phyloP scores from a whole-genome alignment of 2,888 invertebrate species.

The Caenorhabditis sp. region DNA sequence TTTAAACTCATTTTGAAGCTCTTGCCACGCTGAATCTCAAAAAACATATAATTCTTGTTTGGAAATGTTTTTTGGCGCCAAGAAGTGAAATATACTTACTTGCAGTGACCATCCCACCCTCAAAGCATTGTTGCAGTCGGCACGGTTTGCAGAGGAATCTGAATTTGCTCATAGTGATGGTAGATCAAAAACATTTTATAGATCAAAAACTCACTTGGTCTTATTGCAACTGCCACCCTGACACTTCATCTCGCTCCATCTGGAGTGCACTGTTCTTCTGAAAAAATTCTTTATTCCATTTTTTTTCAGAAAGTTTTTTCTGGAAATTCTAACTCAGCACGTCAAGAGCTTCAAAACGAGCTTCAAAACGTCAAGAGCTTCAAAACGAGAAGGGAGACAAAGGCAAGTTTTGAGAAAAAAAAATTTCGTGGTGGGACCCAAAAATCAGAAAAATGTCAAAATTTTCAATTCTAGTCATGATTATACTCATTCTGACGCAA shows the following conservation, averaged over 20 bases:
- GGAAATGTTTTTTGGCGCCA: neutral
- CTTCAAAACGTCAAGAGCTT: neutral
- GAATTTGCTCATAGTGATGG: no score
- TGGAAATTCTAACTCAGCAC: neutral
- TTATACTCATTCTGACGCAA: no score
- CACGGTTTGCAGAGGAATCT: conserved; percentile 63
- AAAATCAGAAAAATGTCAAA: no score
- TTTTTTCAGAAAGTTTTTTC: neutral
- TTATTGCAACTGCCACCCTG: conserved; percentile 36
- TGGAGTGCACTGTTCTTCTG: conserved; percentile 42
- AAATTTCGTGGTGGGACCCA: no score
- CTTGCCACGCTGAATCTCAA: neutral
- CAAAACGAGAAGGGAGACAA: no score
- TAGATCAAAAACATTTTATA: no score
- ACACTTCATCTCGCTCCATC: conserved; percentile 47
- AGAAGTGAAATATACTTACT: conserved; percentile 50
- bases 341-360: conserved; percentile 3
- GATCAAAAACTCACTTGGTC: conserved; percentile 1
- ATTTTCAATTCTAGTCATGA: no score
- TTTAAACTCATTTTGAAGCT: neutral
- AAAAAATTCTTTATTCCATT: neutral
- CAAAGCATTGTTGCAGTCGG: conserved; percentile 55
- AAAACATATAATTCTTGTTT: no score
- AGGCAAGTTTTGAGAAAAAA: no score
- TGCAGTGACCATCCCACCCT: conserved; percentile 61